Base-by-base conservation (phyloP, 53 echinoderm and acorn worm species). In the Henricia sp. region DNA sequence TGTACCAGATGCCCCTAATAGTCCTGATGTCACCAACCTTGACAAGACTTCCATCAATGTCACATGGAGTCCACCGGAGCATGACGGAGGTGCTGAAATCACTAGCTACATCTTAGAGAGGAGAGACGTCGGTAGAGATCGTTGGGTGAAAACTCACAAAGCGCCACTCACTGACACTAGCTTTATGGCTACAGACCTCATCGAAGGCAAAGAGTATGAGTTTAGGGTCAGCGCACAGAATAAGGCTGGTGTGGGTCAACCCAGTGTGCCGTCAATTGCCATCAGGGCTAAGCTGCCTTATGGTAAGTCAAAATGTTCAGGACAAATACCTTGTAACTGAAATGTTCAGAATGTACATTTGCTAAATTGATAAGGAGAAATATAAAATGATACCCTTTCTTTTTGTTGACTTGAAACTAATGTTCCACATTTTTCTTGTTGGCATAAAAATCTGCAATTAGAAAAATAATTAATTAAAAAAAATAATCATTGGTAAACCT, bases 51-150 rank as follows among this genome's bases (percentile, higher is more conserved):
- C 93, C 50, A 86, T 95, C 83, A 27, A 72, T 4, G 80, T 95
- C 40, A 72, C 89, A 9, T 95, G 96, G 96, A 83, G 86, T 32
- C 91, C 93, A 16, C 96, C 96, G 19, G 88, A 85, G 17, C 65
- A 91, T 48, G 93, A 92, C 35, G 93, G 95, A 12, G 95, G 95
- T 0, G 83, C 93, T 30, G 71, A 82, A 37, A 84, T 95, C 82
- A 91, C 93, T 1, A 89, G 91, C 20, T 95, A 93, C 87, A 74
- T 95, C 80, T 27, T 95, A 8, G 96, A 95, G 64, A 91, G 87
- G 76, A 71, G 93, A 52, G 96, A 93, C 50, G 84, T 70, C n/a
- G 67, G 86, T 43, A 44, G 91, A 29, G 91, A 95, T 32, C 62
- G 87, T 50, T 94, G 94, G 94, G 77, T 94, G 32, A 89, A 90